Evolutionary conservation across 1,140 invertebrate species (phyloP).

Genomic region (Drosophila mayri): DNA sequence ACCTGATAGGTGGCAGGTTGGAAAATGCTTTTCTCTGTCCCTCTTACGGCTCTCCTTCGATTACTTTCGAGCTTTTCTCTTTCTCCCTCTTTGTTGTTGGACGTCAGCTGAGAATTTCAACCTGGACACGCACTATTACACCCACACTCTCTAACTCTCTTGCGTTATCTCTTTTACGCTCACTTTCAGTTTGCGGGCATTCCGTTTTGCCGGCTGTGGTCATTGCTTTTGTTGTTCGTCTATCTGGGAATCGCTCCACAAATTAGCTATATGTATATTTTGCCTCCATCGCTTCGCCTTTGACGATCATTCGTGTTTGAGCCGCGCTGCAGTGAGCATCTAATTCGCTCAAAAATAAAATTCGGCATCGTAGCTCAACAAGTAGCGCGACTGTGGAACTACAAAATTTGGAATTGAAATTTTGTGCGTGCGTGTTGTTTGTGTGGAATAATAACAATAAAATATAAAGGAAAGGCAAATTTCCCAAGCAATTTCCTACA

Average conservation of each 20-base stretch:
- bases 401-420: conserved; percentile 14
- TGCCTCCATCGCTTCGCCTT: conserved; percentile 15
- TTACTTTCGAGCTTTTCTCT: background rate
- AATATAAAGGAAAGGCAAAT: conserved; percentile 40
- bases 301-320: conserved; percentile 66
- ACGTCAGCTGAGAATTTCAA: conserved; percentile 31
- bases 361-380: conserved; percentile 3
- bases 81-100: background rate
- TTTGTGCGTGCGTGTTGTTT: conserved; percentile 13
- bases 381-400: conserved; percentile 18
- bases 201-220: conserved; percentile 50
- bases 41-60: conserved; percentile 6
- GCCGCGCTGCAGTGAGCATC: conserved; percentile 59
- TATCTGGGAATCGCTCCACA: background rate
- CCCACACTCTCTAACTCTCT: conserved; percentile 35
- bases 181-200: conserved; percentile 60
- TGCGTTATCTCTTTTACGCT: conserved; percentile 39
- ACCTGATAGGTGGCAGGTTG: conserved; percentile 4
- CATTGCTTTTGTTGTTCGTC: conserved; percentile 44
- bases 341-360: conserved; percentile 11
- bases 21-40: background rate
- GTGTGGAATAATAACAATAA: conserved; percentile 37
- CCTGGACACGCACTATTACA: conserved; percentile 47
- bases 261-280: conserved; percentile 61
- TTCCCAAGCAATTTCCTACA: conserved; percentile 29